Percentiles rank a stretch among this genome's conserved stretches.
Conservation (phyloP, 2,113 vertebrate species). For the Calyptomena viridis region DNA sequence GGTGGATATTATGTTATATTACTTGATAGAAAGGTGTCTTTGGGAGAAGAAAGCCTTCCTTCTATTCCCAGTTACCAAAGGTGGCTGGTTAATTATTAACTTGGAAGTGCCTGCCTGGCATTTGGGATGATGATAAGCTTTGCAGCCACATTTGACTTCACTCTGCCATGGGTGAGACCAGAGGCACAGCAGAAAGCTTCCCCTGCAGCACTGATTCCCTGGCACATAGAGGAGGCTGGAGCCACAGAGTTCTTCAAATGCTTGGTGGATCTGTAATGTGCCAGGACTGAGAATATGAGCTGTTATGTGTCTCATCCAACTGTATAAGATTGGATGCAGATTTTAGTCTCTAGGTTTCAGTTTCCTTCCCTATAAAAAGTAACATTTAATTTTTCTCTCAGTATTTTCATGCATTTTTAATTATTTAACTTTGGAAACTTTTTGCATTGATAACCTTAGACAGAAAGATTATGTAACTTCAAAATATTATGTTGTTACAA, state of each 20-base stretch:
- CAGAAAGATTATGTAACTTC: background rate
- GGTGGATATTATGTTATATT: background rate
- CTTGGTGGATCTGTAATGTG: background rate
- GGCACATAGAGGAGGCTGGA: background rate
- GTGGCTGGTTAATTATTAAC: background rate
- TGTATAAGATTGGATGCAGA: background rate
- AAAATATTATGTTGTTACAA: background rate
- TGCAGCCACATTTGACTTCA: background rate
- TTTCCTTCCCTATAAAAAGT: background rate
- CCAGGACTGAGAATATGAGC: background rate
- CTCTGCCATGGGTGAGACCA: accelerated
- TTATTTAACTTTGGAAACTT: background rate
- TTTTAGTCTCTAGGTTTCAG: background rate
- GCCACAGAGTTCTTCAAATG: background rate
- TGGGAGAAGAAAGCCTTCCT: background rate
- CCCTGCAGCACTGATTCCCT: background rate
- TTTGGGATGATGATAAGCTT: background rate
- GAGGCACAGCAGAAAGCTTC: background rate
- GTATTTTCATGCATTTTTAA: background rate
- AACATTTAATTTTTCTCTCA: background rate
- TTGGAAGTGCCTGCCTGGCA: background rate
- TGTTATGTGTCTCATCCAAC: background rate
- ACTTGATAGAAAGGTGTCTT: background rate
- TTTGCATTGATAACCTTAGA: background rate
- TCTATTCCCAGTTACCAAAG: background rate